phyloP scores from a whole-genome alignment of 2,888 invertebrate species.

The Cyclophora punctaria region DNA sequence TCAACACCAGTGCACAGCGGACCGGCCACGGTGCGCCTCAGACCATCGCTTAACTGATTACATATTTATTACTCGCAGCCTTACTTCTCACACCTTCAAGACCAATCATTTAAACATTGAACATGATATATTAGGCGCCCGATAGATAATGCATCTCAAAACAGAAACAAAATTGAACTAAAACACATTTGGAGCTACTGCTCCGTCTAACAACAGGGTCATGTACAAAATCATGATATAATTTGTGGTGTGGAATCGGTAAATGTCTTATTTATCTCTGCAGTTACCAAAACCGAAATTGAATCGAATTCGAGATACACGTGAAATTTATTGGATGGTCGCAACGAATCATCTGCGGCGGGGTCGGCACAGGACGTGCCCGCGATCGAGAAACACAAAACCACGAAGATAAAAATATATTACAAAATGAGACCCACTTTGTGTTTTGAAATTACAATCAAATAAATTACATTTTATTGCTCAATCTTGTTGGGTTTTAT shows the following conservation, averaged over 20 bases:
- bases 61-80: slow-evolving; percentile 26
- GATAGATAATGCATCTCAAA: no score
- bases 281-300: slow-evolving; percentile 47
- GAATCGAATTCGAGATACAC: slow-evolving; percentile 47
- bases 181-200: slow-evolving; percentile 28
- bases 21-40: no score
- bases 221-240: slow-evolving; percentile 20
- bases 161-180: slow-evolving; percentile 25
- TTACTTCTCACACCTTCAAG: slow-evolving; percentile 56
- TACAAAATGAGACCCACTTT: slow-evolving; percentile 73
- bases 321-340: slow-evolving; percentile 49
- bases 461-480: slow-evolving; percentile 76
- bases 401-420: slow-evolving; percentile 73
- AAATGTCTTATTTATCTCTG: slow-evolving; percentile 57
- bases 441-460: slow-evolving; percentile 75
- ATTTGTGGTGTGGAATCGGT: slow-evolving; percentile 37
- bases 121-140: no score
- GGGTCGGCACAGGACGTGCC: slow-evolving; percentile 54
- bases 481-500: slow-evolving; percentile 75
- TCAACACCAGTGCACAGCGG: slow-evolving; percentile 13
- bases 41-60: slow-evolving; percentile 36
- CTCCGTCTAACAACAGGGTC: neutral
- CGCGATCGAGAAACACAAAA: slow-evolving; percentile 63
- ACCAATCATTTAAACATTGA: slow-evolving; percentile 3
- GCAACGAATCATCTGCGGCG: slow-evolving; percentile 47